Conservation (phyloP, 1,140 invertebrate genomes). For the Oscheius sp. region DNA sequence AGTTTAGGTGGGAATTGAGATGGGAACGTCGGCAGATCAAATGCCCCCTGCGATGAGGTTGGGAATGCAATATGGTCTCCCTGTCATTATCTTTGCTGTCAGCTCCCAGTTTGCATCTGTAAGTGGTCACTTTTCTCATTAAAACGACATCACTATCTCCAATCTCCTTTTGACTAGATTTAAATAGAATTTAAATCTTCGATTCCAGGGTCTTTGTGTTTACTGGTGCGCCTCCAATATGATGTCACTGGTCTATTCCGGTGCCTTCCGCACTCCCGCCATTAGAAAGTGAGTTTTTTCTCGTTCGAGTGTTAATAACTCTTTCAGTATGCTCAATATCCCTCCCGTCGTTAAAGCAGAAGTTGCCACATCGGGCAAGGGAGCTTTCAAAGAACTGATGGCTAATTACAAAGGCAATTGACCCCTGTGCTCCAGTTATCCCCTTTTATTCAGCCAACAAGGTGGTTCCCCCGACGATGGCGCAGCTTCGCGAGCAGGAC, state of each 20-base stretch:
- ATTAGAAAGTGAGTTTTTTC: conserved; percentile 64
- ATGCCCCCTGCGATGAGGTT: conserved; percentile 46
- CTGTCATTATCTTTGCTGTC: conserved; percentile 79
- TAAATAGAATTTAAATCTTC: conserved; percentile 6
- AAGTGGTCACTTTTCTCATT: conserved; percentile 61
- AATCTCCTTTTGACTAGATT: too few species aligned
- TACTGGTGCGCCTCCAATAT: conserved; percentile 88
- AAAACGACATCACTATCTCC: too few species aligned
- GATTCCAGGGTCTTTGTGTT: conserved; percentile 74
- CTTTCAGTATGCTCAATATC: conserved; percentile 73
- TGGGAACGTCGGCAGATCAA: conserved; percentile 39
- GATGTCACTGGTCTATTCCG: conserved; percentile 80
- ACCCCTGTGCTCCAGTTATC: too few species aligned
- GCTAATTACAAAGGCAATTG: not conserved
- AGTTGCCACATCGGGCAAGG: conserved; percentile 1
- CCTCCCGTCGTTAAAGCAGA: conserved; percentile 65
- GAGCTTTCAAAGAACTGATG: not conserved
- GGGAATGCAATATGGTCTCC: conserved; percentile 65
- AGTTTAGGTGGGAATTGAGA: conserved; percentile 47
- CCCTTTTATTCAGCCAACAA: conserved; percentile 37
- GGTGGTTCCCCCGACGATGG: conserved; percentile 42
- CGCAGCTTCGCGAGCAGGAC: conserved; percentile 43
- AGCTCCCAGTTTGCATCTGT: conserved; percentile 82
- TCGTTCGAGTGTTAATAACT: not conserved
- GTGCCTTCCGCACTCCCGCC: conserved; percentile 73